Evolutionary conservation across 1,140 invertebrate genomes (phyloP).

Genomic region (Babylonia areolata): DNA sequence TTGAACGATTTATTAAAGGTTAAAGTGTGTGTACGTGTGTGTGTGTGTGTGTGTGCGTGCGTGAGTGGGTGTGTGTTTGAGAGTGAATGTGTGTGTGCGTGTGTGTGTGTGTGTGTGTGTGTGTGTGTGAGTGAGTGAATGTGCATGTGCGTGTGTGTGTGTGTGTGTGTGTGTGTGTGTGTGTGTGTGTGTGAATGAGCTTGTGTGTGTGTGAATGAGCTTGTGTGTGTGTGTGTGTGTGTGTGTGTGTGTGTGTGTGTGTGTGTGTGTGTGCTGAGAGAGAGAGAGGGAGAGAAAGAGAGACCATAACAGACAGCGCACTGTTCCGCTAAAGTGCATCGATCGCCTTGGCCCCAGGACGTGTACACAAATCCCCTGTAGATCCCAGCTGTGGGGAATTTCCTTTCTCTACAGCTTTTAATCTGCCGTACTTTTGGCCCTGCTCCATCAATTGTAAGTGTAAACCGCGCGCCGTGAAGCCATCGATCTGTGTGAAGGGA

Average conservation of each 20-base stretch:
- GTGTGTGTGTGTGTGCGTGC: background rate
- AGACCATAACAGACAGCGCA: too few species aligned
- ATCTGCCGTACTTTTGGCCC: too few species aligned
- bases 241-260: background rate
- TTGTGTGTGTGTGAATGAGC: background rate
- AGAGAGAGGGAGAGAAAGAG: too few species aligned
- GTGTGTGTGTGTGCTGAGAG: background rate
- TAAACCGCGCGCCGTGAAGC: too few species aligned
- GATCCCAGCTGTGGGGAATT: too few species aligned
- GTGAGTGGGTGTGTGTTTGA: background rate
- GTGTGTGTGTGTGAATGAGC: background rate
- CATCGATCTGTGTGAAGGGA: too few species aligned
- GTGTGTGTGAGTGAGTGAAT: background rate
- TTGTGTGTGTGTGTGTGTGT: background rate
- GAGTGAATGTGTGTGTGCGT: background rate
- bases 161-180: conserved; percentile 11
- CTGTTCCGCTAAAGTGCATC: too few species aligned
- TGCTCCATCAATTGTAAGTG: too few species aligned
- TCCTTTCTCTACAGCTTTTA: too few species aligned
- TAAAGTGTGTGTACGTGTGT: background rate
- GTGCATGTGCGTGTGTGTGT: background rate
- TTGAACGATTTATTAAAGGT: too few species aligned
- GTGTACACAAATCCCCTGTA: too few species aligned
- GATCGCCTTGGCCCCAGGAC: too few species aligned
- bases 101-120: conserved; percentile 14